Conservation (phyloP, 2,888 invertebrate genomes). For the Tetrapedia diversipes region DNA sequence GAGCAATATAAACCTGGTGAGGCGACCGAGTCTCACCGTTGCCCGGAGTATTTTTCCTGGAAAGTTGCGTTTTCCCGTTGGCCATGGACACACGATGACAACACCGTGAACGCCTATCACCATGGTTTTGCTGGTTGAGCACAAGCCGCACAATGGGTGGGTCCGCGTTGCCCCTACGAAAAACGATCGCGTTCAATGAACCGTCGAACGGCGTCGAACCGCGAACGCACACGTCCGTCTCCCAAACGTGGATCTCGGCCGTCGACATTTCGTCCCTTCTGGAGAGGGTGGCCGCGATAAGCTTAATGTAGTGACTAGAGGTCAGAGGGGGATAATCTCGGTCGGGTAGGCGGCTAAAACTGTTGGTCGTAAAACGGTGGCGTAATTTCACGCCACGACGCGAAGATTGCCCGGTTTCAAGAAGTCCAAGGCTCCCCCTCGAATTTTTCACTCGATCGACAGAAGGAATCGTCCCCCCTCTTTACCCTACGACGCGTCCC, state of each 20-base stretch:
- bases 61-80: slow-evolving; percentile 9
- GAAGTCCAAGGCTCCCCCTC: slow-evolving; percentile 1
- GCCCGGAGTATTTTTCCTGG: slow-evolving; percentile 18
- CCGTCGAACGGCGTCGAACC: slow-evolving; percentile 23
- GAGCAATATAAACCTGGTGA: too few relatives aligned
- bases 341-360: slow-evolving; percentile 35
- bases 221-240: slow-evolving; percentile 2
- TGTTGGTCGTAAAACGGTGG: slow-evolving; percentile 38
- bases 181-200: slow-evolving; percentile 47
- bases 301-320: slow-evolving; percentile 51
- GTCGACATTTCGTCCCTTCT: slow-evolving; percentile 24
- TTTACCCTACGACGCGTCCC: not conserved
- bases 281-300: slow-evolving; percentile 39
- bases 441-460: slow-evolving; percentile 62
- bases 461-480: slow-evolving; percentile 44
- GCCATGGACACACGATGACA: too few relatives aligned
- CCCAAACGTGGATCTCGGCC: slow-evolving; percentile 20
- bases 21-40: slow-evolving; percentile 3
- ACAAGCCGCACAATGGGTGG: slow-evolving; percentile 33
- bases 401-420: slow-evolving; percentile 56
- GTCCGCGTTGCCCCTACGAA: slow-evolving; percentile 8
- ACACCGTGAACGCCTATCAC: slow-evolving; percentile 54
- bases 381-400: slow-evolving; percentile 57
- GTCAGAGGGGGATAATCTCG: slow-evolving; percentile 47
- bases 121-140: slow-evolving; percentile 54